phyloP scores from a whole-genome alignment of 2,113 vertebrate genomes.

The Engystomops pustulosus region DNA sequence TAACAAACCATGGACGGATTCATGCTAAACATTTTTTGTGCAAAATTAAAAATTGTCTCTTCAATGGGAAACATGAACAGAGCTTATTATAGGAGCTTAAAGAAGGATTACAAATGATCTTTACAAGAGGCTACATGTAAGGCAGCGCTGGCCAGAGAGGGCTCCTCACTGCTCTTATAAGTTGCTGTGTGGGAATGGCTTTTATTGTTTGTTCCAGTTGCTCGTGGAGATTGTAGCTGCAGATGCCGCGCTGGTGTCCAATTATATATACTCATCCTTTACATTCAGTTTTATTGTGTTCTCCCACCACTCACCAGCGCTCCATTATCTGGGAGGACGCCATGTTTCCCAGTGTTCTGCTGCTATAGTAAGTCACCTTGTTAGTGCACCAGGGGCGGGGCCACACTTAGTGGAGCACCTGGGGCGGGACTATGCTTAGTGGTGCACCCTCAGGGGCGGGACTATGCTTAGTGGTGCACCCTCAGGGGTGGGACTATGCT shows the following conservation, averaged over 20 bases:
- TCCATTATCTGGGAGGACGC: no score
- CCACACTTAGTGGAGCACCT: no score
- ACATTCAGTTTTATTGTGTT: no score
- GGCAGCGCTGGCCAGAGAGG: not conserved
- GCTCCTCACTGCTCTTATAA: not conserved
- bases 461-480: no score
- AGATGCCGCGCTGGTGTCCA: not conserved
- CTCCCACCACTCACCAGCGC: no score
- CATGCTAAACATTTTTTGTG: slow-evolving; percentile 16
- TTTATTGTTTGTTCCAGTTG: not conserved
- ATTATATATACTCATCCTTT: not conserved
- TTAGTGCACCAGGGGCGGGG: no score
- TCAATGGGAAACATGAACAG: slow-evolving; percentile 4
- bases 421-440: no score
- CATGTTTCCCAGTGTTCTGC: no score
- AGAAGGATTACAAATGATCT: slow-evolving; percentile 6
- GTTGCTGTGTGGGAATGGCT: not conserved
- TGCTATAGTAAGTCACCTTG: no score
- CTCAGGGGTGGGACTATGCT: no score
- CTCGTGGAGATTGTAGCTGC: not conserved
- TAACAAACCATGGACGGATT: slow-evolving; percentile 6
- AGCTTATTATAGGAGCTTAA: not conserved
- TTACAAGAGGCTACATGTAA: not conserved
- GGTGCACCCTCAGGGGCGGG: no score
- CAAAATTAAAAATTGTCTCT: not conserved